Conservation (phyloP, 1,140 invertebrate genomes). For the Drosophila nigromelanica region DNA sequence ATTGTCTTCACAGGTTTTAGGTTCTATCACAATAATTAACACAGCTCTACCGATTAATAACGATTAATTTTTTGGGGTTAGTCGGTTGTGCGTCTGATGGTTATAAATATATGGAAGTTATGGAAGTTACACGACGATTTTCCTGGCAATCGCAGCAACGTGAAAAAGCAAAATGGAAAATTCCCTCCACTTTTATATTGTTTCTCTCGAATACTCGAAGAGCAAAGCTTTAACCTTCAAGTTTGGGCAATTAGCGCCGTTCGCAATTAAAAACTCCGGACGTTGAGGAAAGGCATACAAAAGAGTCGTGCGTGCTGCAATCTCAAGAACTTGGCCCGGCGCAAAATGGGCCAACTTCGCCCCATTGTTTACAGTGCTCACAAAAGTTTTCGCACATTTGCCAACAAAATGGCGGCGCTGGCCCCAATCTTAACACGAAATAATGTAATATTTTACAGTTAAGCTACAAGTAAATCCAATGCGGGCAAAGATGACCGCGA, state of each 20-base stretch:
- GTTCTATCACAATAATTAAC: slow-evolving; percentile 41
- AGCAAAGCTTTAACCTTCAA: slow-evolving; percentile 61
- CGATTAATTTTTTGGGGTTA: slow-evolving; percentile 49
- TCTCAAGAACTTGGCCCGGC: slow-evolving; percentile 48
- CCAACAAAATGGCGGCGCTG: slow-evolving; percentile 64
- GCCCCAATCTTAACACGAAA: slow-evolving; percentile 69
- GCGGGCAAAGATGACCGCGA: slow-evolving; percentile 42
- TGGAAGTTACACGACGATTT: slow-evolving; percentile 23
- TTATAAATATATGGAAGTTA: slow-evolving; percentile 64
- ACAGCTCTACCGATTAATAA: slow-evolving; percentile 43
- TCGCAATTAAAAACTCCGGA: slow-evolving; percentile 47
- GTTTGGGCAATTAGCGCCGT: slow-evolving; percentile 37
- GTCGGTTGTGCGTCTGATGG: background rate
- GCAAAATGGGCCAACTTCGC: slow-evolving; percentile 67
- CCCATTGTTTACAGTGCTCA: slow-evolving; percentile 59
- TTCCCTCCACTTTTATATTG: slow-evolving; percentile 17
- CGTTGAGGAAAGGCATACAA: background rate
- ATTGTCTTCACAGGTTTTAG: too few relatives aligned
- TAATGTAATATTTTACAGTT: slow-evolving; percentile 78
- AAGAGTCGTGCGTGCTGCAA: slow-evolving; percentile 57
- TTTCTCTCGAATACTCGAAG: slow-evolving; percentile 14
- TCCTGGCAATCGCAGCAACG: slow-evolving; percentile 1
- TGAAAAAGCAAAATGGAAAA: background rate
- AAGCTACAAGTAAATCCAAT: slow-evolving; percentile 54
- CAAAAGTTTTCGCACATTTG: slow-evolving; percentile 52